These are phyloP conservation scores for Falco columbarius DNA, from an alignment of 2,797 vertebrate species.

Conservation along the genomic window DNA sequence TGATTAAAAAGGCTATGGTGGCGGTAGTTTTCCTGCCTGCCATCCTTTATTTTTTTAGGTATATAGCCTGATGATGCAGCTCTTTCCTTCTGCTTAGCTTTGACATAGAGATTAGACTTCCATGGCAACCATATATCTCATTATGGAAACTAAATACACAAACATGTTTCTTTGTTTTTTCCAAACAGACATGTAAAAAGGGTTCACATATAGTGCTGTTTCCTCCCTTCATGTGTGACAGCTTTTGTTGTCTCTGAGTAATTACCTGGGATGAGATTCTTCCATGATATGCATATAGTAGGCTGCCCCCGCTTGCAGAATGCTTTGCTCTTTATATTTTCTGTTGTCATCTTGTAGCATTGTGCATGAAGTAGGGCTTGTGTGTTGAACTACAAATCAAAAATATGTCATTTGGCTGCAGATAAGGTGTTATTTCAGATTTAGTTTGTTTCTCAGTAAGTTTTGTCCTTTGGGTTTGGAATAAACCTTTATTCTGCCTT, in stretches of 20 bases:
- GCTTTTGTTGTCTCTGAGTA: constrained; percentile 3
- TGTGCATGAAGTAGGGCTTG: fast-evolving
- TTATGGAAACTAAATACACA: constrained; percentile 44
- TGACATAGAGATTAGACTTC: constrained; percentile 47
- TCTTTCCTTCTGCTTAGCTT: constrained; percentile 9
- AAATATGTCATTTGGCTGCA: neutral
- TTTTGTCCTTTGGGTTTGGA: constrained; percentile 2
- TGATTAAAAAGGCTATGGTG: neutral
- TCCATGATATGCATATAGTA: neutral
- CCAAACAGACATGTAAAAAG: neutral
- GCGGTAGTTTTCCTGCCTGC: neutral
- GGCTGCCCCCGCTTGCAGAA: neutral
- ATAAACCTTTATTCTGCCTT: constrained; percentile 19
- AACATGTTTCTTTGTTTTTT: constrained; percentile 43
- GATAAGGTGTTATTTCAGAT: neutral
- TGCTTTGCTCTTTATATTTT: neutral
- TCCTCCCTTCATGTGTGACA: neutral
- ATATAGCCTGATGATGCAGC: neutral
- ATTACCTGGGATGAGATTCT: neutral
- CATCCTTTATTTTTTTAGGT: neutral
- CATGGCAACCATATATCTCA: constrained; percentile 55
- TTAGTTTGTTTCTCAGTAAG: neutral
- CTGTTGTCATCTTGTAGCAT: neutral
- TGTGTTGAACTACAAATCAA: neutral
- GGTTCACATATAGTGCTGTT: neutral